phyloP scores from a whole-genome alignment of 2,113 vertebrate species.

The Nothocercus julius region DNA sequence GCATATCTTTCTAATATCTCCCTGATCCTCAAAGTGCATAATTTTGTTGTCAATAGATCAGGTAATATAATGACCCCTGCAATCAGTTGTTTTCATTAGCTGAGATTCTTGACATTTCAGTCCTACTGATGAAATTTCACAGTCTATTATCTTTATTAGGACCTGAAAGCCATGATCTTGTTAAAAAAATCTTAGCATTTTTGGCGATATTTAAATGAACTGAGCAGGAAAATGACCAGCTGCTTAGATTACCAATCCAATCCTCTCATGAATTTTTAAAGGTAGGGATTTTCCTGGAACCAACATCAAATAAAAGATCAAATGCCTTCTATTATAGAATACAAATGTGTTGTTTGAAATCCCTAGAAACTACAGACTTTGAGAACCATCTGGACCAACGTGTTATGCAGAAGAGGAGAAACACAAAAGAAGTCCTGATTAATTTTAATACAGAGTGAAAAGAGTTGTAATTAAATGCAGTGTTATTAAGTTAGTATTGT shows the following conservation, averaged over 20 bases:
- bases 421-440: conserved; percentile 56
- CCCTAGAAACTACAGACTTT: conserved; percentile 62
- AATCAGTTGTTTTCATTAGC: conserved; percentile 1
- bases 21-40: background rate
- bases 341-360: conserved; percentile 68
- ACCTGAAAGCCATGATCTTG: background rate
- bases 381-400: conserved; percentile 65
- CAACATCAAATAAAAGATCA: conserved; percentile 72
- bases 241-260: conserved; percentile 70
- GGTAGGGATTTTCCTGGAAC: conserved; percentile 61
- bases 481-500: conserved; percentile 41
- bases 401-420: conserved; percentile 54
- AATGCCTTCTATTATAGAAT: conserved; percentile 61
- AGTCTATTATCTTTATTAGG: conserved; percentile 47
- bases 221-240: conserved; percentile 68
- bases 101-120: conserved; percentile 43
- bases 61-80: background rate
- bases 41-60: conserved; percentile 1
- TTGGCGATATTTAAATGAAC: conserved; percentile 21
- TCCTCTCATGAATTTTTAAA: conserved; percentile 73
- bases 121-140: conserved; percentile 46
- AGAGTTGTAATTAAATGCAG: conserved; percentile 52
- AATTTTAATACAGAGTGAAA: conserved; percentile 69
- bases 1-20: background rate
- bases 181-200: conserved; percentile 41